Conservation (phyloP, 1,140 invertebrate species). For the Nephila pilipes region DNA sequence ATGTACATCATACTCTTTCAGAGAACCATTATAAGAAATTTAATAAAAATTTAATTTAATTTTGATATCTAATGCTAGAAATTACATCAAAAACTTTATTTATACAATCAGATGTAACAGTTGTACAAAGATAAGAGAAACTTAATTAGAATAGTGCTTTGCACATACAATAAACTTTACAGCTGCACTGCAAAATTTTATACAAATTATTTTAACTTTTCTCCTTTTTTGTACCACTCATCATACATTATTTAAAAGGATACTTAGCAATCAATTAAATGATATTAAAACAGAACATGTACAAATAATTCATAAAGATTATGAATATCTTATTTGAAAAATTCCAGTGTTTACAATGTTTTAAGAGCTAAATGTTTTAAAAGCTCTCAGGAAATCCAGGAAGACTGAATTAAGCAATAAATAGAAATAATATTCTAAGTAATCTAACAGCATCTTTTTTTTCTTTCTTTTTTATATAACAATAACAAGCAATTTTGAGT, state of each 20-base stretch:
- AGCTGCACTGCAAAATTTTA: conserved; percentile 16
- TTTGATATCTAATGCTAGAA: too few relatives aligned
- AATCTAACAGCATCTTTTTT: background rate
- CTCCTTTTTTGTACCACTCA: background rate
- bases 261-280: too few relatives aligned
- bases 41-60: too few relatives aligned
- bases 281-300: background rate
- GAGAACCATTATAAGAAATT: too few relatives aligned
- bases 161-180: conserved; percentile 27
- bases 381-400: conserved; percentile 18
- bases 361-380: background rate
- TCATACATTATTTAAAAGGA: too few relatives aligned
- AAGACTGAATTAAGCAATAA: background rate
- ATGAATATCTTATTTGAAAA: background rate
- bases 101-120: too few relatives aligned
- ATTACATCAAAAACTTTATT: too few relatives aligned
- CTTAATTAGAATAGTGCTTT: background rate
- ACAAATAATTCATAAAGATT: background rate
- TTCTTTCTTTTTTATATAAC: background rate
- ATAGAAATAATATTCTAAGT: background rate
- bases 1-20: too few relatives aligned
- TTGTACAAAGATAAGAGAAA: too few relatives aligned
- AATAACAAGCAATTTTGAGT: background rate
- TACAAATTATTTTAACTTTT: background rate
- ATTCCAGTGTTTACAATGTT: background rate